Percentiles rank a stretch among this genome's conserved stretches.
phyloP scores from a whole-genome alignment of 1,140 invertebrate species.

The Leptinotarsa defecta region DNA sequence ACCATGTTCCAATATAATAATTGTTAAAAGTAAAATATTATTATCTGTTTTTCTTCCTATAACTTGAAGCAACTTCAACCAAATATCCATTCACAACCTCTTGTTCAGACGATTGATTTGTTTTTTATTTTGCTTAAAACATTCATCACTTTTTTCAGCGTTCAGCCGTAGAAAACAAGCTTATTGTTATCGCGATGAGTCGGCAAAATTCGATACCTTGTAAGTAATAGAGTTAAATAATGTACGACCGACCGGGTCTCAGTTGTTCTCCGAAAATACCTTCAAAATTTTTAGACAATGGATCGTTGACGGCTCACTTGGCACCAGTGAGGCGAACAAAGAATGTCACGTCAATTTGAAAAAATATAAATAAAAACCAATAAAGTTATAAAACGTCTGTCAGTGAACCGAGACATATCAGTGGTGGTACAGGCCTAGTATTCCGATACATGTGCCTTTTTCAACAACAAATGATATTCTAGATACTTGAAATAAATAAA shows the following conservation, averaged over 20 bases:
- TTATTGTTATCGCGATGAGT: slow-evolving; percentile 3
- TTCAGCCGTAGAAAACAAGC: background rate
- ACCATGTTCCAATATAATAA: no score
- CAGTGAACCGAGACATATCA: slow-evolving; percentile 16
- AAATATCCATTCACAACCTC: no score
- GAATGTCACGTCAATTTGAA: slow-evolving; percentile 4
- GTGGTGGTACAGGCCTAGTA: background rate
- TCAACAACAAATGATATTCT: no score
- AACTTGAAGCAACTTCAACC: no score
- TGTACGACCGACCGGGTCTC: background rate
- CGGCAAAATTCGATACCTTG: background rate
- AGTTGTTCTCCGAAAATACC: slow-evolving; percentile 6
- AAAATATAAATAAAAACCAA: slow-evolving; percentile 20
- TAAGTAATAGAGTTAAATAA: slow-evolving; percentile 4
- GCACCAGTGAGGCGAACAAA: background rate
- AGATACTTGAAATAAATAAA: no score
- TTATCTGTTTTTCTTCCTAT: no score
- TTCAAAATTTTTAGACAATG: slow-evolving; percentile 30
- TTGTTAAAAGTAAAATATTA: no score
- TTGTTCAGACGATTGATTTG: background rate
- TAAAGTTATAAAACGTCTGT: slow-evolving; percentile 13
- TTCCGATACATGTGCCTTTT: no score
- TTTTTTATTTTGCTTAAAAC: background rate
- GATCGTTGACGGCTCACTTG: slow-evolving; percentile 36
- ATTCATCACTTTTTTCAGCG: background rate